Percentiles rank a stretch among this genome's conserved stretches.
Evolutionary conservation across 1,140 invertebrate species (phyloP).

Genomic region (Diabrotica undecimpunctata): DNA sequence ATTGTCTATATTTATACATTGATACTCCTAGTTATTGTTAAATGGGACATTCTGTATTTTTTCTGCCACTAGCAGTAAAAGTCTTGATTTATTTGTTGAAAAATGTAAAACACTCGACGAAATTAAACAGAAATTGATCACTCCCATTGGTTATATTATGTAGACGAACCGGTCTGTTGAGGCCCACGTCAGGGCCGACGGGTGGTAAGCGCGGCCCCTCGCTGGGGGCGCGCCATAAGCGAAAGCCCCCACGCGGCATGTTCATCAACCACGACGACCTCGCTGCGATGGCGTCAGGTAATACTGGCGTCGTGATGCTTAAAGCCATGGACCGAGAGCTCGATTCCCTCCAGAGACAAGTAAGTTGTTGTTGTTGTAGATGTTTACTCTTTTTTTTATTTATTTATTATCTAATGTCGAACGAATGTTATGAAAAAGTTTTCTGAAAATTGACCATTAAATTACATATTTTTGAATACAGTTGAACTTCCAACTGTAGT

Average conservation of each 20-base stretch:
- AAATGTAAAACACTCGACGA: background rate
- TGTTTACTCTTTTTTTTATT: background rate
- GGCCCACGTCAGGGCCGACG: constrained; percentile 65
- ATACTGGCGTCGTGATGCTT: constrained; percentile 67
- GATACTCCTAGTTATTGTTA: too few species aligned
- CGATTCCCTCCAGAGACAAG: constrained; percentile 90
- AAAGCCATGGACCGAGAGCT: constrained; percentile 90
- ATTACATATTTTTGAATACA: too few species aligned
- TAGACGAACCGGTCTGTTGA: constrained; percentile 72
- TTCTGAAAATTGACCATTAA: constrained; percentile 1
- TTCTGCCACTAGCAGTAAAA: too few species aligned
- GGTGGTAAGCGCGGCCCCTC: constrained; percentile 48
- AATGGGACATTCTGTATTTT: too few species aligned
- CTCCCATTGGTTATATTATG: constrained; percentile 1
- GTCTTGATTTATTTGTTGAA: background rate
- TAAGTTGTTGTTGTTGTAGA: constrained; percentile 52
- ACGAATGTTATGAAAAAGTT: background rate
- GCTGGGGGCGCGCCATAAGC: constrained; percentile 76
- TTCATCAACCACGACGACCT: constrained; percentile 96
- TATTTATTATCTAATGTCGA: background rate
- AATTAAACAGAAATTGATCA: constrained; percentile 7
- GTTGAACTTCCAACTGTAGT: too few species aligned
- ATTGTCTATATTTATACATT: too few species aligned
- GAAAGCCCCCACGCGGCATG: constrained; percentile 92
- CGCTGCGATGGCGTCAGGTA: constrained; percentile 73